A percentile compares a stretch with the other conserved stretches of the same genome.
Evolutionary conservation across 1,140 invertebrate species (phyloP).

Genomic region (Brachionus manjavacas): DNA sequence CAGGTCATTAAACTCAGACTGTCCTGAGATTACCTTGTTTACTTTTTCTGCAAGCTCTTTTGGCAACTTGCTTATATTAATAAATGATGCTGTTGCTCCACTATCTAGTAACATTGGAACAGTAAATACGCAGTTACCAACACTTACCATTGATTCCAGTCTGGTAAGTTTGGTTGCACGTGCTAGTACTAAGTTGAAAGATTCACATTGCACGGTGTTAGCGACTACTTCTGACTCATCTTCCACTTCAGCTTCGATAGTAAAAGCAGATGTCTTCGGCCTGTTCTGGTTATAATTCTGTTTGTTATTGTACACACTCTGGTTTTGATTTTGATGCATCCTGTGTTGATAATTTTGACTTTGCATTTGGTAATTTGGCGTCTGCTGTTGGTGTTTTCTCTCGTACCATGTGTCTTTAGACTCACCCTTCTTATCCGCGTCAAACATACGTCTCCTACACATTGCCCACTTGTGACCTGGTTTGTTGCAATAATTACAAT

Average conservation of each 20-base stretch:
- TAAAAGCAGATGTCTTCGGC: background rate
- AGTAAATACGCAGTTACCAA: background rate
- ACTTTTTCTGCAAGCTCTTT: background rate
- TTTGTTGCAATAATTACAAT: slow-evolving; percentile 24
- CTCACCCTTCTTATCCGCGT: background rate
- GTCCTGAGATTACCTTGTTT: background rate
- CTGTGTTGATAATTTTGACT: background rate
- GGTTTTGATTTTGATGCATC: background rate
- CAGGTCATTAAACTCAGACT: background rate
- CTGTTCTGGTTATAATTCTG: background rate
- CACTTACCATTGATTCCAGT: background rate
- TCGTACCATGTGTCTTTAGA: background rate
- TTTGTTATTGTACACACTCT: background rate
- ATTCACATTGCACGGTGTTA: background rate
- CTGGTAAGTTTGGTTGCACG: background rate
- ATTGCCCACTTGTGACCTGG: slow-evolving; percentile 1
- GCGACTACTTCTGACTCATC: background rate
- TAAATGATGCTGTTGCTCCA: background rate
- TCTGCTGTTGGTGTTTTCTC: background rate
- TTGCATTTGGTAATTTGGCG: background rate
- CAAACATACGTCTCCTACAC: background rate
- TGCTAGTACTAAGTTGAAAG: background rate
- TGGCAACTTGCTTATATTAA: background rate
- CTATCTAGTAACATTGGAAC: background rate
- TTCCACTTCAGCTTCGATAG: background rate